Evolutionary conservation across 2,113 vertebrate genomes (phyloP), one percentile per base, ranked within the genome.

Genomic region (Ascaphus truei): DNA sequence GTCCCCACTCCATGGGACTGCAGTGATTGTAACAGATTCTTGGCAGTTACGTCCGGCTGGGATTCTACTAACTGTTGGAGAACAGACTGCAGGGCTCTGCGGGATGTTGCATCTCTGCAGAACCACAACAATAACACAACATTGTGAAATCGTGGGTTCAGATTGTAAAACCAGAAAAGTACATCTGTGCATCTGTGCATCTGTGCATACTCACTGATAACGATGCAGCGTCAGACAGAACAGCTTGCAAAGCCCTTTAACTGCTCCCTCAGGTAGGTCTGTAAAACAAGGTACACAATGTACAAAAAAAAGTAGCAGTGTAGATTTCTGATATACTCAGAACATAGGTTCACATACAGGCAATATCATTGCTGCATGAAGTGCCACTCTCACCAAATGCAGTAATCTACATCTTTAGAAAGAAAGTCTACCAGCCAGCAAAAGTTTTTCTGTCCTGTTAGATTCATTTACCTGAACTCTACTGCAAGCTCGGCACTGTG

Each of bases 141-240:
- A n/a, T 27, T 29, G 23, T 50, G 18, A 31, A 10, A n/a, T n/a
- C n/a, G n/a, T n/a, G n/a, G n/a, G n/a, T n/a, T n/a, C n/a, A n/a
- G n/a, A n/a, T n/a, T n/a, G n/a, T n/a, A n/a, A n/a, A n/a, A n/a
- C n/a, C n/a, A n/a, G n/a, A n/a, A n/a, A n/a, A n/a, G n/a, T n/a
- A n/a, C n/a, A n/a, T n/a, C n/a, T n/a, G n/a, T n/a, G n/a, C n/a
- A n/a, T n/a, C n/a, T n/a, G 20, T 7, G 5, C 6, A 45, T 68
- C 15, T 66, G 1, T 0, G 39, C 3, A 26, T 55, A 83, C 77
- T 81, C 80, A 95, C 96, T 93, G 89, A 79, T 98, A 99, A 79
- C 97, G 93, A 84, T 98, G 94, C 69, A 96, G 86, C 5, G 96
- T 98, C 72, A 99, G 85, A 83, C 94, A 98, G 87, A 99, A 96